Evolutionary conservation across 1,140 invertebrate species (phyloP).

Genomic region (Propsilocerus akamusi): DNA sequence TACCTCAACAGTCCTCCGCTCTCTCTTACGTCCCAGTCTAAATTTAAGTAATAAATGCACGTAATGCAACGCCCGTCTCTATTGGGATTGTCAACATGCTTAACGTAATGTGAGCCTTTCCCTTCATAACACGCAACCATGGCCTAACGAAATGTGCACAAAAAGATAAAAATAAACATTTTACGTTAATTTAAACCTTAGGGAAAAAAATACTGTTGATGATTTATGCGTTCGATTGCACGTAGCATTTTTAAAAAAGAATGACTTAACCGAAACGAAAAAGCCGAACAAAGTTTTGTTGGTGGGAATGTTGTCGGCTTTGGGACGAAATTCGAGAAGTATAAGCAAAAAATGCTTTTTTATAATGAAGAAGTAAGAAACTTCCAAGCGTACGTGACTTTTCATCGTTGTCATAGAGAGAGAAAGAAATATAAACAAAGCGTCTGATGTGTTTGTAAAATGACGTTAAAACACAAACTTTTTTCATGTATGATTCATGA

Average conservation of each 20-base stretch:
- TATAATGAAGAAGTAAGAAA: background rate
- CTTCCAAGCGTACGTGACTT: constrained; percentile 1
- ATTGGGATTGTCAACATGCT: constrained; percentile 96
- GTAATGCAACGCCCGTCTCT: constrained; percentile 86
- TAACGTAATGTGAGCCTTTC: constrained; percentile 79
- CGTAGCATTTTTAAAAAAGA: background rate
- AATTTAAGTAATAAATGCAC: constrained; percentile 90
- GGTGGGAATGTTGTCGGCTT: background rate
- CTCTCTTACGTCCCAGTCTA: constrained; percentile 70
- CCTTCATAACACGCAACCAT: constrained; percentile 96
- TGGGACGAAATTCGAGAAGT: background rate
- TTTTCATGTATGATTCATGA: background rate
- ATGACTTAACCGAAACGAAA: background rate
- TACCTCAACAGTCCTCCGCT: constrained; percentile 39
- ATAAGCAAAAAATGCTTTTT: background rate
- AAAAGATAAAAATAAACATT: too few relatives aligned
- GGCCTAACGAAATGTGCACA: constrained; percentile 46
- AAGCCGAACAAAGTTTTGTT: background rate
- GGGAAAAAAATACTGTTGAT: background rate
- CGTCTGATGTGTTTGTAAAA: background rate
- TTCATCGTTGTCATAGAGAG: background rate
- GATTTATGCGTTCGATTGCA: background rate
- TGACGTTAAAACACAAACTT: background rate
- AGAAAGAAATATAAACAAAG: constrained; percentile 1
- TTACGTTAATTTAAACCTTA: too few relatives aligned